phyloP scores from a whole-genome alignment of 2,888 invertebrate species.

The Limnephilus marmoratus region DNA sequence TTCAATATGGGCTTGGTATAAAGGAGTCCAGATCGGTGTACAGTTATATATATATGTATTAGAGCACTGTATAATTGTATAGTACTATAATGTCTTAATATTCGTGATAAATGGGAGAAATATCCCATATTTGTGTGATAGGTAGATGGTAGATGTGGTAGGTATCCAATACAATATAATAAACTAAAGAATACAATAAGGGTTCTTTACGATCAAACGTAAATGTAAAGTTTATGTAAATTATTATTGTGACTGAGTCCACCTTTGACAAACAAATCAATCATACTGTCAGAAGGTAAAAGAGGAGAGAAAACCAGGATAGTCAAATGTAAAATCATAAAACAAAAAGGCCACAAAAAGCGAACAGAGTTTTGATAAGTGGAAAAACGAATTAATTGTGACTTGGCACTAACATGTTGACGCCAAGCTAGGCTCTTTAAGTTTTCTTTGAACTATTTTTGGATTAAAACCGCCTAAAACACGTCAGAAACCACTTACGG shows the following conservation, averaged over 20 bases:
- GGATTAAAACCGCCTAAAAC: background rate
- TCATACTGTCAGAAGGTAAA: background rate
- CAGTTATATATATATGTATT: too few species aligned
- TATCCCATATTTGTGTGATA: too few species aligned
- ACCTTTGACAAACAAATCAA: background rate
- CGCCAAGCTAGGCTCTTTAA: background rate
- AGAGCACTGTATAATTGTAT: too few species aligned
- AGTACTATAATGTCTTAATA: too few species aligned
- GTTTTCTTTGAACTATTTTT: background rate
- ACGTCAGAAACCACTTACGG: background rate
- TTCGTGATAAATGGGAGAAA: too few species aligned
- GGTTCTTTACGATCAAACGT: too few species aligned
- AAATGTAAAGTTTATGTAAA: background rate
- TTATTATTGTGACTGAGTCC: background rate
- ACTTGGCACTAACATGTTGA: background rate
- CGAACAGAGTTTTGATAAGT: background rate
- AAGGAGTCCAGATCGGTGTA: too few species aligned
- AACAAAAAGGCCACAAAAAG: background rate
- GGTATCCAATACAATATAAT: too few species aligned
- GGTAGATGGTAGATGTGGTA: too few species aligned
- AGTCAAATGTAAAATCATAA: background rate
- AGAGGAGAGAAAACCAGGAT: background rate
- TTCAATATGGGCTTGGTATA: too few species aligned
- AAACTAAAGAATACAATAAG: background rate
- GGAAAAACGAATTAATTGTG: background rate